phyloP scores from a whole-genome alignment of 2,888 invertebrate genomes.

The Tenthredo notha region DNA sequence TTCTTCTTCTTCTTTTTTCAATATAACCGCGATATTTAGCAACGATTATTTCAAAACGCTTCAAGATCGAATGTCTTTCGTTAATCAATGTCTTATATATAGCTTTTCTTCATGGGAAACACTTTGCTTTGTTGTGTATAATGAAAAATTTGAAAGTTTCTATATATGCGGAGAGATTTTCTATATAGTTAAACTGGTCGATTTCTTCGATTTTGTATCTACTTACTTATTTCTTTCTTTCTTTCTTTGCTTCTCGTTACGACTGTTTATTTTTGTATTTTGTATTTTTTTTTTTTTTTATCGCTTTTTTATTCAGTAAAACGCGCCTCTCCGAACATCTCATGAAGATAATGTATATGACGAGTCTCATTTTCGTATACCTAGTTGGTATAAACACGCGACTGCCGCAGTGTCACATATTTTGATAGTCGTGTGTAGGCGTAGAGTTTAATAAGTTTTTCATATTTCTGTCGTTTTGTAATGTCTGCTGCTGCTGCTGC shows the following conservation, averaged over 20 bases:
- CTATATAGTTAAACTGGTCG: not conserved
- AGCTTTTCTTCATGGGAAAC: not conserved
- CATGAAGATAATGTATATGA: not conserved
- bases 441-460: constrained; percentile 2
- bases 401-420: not conserved
- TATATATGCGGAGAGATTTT: not conserved
- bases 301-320: constrained; percentile 11
- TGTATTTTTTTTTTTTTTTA: not conserved
- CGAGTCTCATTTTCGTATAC: constrained; percentile 13
- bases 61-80: no score
- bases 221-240: no score
- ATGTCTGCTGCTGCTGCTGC: not conserved
- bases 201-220: not conserved
- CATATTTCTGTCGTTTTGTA: constrained; percentile 12
- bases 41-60: no score
- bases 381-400: constrained; percentile 22
- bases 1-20: no score
- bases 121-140: not conserved
- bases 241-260: not conserved
- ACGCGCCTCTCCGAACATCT: not conserved
- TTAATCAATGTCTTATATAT: not conserved
- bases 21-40: not conserved
- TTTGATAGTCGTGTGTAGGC: constrained; percentile 16
- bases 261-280: no score
- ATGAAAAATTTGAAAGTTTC: not conserved